Conservation (phyloP, 2,888 invertebrate species). For the Netelia inedita region DNA sequence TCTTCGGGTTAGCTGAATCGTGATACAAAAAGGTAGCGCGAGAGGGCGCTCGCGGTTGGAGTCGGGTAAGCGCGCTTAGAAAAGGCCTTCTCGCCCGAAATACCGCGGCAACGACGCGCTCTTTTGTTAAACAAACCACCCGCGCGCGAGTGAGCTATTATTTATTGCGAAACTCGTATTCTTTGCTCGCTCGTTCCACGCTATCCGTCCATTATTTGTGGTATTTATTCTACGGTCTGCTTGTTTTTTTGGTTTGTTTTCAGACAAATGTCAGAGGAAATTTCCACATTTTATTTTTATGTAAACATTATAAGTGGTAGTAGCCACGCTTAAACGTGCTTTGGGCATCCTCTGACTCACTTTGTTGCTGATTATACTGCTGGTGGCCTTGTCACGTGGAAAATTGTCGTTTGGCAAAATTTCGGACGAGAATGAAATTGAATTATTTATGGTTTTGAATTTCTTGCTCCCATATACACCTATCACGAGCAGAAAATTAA, state of each 20-base stretch:
- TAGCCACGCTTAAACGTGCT: too few relatives aligned
- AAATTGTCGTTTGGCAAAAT: too few relatives aligned
- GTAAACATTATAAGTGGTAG: too few relatives aligned
- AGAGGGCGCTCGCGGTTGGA: conserved; percentile 11
- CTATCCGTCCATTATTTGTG: conserved; percentile 25
- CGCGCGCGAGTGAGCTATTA: conserved; percentile 47
- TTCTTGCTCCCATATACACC: too few relatives aligned
- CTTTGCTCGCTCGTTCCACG: conserved; percentile 37
- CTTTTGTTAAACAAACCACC: conserved; percentile 56
- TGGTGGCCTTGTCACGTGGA: too few relatives aligned
- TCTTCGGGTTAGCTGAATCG: conserved; percentile 24
- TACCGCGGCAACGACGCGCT: conserved; percentile 45
- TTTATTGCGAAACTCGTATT: conserved; percentile 64
- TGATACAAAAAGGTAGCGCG: conserved; percentile 48
- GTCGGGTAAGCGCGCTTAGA: conserved; percentile 31
- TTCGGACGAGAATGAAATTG: too few relatives aligned
- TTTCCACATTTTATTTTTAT: too few relatives aligned
- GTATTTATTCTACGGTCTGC: background rate
- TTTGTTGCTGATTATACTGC: too few relatives aligned
- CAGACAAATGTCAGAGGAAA: background rate
- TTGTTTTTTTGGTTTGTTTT: background rate
- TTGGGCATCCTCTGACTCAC: too few relatives aligned
- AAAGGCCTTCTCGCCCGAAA: conserved; percentile 43
- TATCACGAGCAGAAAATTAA: too few relatives aligned
- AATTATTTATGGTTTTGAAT: too few relatives aligned